These are phyloP conservation scores for Helicoverpa zea DNA, from an alignment of 1,140 invertebrate genomes.

Conservation along the genomic window DNA sequence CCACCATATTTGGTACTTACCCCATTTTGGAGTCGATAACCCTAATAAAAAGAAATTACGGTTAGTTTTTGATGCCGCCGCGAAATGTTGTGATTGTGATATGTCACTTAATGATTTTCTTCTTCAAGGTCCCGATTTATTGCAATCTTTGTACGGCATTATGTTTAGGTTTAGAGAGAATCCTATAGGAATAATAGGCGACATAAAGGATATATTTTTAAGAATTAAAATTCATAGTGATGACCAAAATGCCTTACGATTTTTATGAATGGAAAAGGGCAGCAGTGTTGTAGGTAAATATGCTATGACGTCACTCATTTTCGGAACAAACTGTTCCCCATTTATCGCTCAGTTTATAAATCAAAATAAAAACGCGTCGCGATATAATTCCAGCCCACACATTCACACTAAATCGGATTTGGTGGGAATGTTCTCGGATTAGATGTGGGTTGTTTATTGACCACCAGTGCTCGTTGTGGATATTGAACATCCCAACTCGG, in stretches of 20 bases:
- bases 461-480: too few species aligned
- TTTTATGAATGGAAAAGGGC: slow-evolving; percentile 31
- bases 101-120: slow-evolving; percentile 55
- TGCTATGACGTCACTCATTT: slow-evolving; percentile 53
- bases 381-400: too few species aligned
- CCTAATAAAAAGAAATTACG: slow-evolving; percentile 52
- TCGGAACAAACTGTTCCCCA: slow-evolving; percentile 62
- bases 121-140: slow-evolving; percentile 51
- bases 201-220: slow-evolving; percentile 55
- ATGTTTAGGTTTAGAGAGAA: slow-evolving; percentile 53
- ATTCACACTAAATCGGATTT: too few species aligned
- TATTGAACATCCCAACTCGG: too few species aligned
- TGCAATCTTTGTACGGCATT: slow-evolving; percentile 44
- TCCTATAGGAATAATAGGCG: slow-evolving; percentile 46
- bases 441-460: too few species aligned
- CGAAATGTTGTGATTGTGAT: slow-evolving; percentile 46
- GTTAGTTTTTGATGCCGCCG: slow-evolving; percentile 53
- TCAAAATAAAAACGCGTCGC: slow-evolving; percentile 66
- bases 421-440: too few species aligned
- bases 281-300: slow-evolving; percentile 24
- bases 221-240: slow-evolving; percentile 44
- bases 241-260: slow-evolving; percentile 41
- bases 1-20: slow-evolving; percentile 52
- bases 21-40: slow-evolving; percentile 54
- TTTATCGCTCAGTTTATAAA: slow-evolving; percentile 63